A percentile compares a stretch with the other conserved stretches of the same genome.
Evolutionary conservation across 2,888 invertebrate species (phyloP).

Genomic region (Xanthorhoe spadicearia): DNA sequence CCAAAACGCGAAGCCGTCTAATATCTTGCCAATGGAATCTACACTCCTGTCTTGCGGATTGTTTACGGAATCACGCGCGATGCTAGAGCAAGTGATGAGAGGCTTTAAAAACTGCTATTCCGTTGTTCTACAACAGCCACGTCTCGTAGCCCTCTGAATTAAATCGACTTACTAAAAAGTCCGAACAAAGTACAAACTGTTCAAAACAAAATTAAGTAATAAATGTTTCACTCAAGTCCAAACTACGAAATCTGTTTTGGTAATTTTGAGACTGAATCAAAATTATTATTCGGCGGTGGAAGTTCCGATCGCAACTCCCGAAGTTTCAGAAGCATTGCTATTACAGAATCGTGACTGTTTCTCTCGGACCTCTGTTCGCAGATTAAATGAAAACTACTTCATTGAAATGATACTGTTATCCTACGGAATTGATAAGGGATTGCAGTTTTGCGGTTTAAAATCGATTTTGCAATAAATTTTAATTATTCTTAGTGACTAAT

Average conservation of each 20-base stretch:
- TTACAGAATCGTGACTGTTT: constrained; percentile 31
- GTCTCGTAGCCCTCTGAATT: neutral
- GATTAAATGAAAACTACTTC: constrained; percentile 13
- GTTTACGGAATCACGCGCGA: too few relatives aligned
- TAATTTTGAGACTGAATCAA: constrained; percentile 38
- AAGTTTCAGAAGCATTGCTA: constrained; percentile 33
- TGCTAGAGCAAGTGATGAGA: too few relatives aligned
- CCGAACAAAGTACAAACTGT: neutral
- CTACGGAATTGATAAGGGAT: neutral
- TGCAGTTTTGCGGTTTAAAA: neutral
- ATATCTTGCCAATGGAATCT: too few relatives aligned
- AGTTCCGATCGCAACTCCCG: constrained; percentile 39
- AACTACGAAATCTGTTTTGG: constrained; percentile 36
- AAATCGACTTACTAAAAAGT: neutral
- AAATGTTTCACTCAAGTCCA: constrained; percentile 21
- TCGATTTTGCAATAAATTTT: neutral
- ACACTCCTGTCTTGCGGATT: too few relatives aligned
- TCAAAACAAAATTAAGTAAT: constrained; percentile 7
- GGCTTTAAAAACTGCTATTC: too few relatives aligned
- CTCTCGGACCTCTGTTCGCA: constrained; percentile 6
- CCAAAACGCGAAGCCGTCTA: too few relatives aligned
- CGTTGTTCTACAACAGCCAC: too few relatives aligned
- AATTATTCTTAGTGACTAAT: neutral
- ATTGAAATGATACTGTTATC: neutral
- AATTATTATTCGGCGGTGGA: constrained; percentile 42